Evolutionary conservation across 2,113 vertebrate species (phyloP).

Genomic region (Lepus timidus): DNA sequence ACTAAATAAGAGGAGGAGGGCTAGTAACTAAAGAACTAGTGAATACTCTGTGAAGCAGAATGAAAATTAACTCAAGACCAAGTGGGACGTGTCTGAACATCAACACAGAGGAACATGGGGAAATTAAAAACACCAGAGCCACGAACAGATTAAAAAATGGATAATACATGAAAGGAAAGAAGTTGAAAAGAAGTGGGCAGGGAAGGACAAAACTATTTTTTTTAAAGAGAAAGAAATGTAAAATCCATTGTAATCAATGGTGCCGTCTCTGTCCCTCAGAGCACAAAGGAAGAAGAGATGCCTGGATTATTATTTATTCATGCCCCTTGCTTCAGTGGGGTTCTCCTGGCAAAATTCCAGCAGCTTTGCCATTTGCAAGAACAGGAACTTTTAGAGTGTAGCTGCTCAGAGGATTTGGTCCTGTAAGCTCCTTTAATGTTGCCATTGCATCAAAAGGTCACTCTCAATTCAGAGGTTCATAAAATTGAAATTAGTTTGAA

Average conservation of each 20-base stretch:
- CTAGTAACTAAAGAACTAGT: neutral
- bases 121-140: neutral
- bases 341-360: conserved; percentile 77
- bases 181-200: neutral
- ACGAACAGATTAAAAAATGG: neutral
- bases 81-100: neutral
- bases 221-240: conserved; percentile 33
- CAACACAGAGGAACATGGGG: neutral
- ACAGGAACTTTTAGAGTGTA: neutral
- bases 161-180: neutral
- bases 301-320: conserved; percentile 69
- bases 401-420: conserved; percentile 54
- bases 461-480: conserved; percentile 63
- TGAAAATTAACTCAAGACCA: neutral
- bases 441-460: conserved; percentile 69
- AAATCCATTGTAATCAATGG: neutral
- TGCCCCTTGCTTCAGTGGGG: conserved; percentile 50
- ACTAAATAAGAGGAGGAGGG: accelerated
- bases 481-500: conserved; percentile 70
- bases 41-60: neutral
- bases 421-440: conserved; percentile 75
- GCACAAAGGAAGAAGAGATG: conserved; percentile 39
- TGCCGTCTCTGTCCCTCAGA: conserved; percentile 41
- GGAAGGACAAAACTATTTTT: neutral
- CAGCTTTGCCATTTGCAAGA: conserved; percentile 69